Evolutionary conservation across 2,797 vertebrate species (phyloP).

Genomic region (Etheostoma perlongum): DNA sequence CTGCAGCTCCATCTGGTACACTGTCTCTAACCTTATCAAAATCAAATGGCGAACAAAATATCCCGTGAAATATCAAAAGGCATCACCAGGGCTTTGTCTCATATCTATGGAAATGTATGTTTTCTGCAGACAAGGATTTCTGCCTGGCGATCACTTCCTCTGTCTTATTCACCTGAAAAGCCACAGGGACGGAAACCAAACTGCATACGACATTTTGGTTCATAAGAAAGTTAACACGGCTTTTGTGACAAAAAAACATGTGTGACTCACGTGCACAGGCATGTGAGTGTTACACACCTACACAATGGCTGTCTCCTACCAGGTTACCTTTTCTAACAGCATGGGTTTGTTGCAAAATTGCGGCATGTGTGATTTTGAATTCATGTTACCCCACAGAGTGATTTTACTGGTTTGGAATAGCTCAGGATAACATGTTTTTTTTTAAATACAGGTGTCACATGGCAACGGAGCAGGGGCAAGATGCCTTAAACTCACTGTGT

Average conservation of each 20-base stretch:
- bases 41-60: conserved; percentile 66
- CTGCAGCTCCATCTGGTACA: conserved; percentile 56
- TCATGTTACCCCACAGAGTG: background rate
- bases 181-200: conserved; percentile 1
- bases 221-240: background rate
- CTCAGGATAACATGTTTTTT: background rate
- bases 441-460: conserved; percentile 1
- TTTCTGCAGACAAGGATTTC: conserved; percentile 45
- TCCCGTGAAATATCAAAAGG: conserved; percentile 69
- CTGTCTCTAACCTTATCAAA: conserved; percentile 72
- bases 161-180: conserved; percentile 29
- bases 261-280: background rate
- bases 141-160: conserved; percentile 25
- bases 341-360: conserved; percentile 16
- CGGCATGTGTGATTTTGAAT: conserved; percentile 31
- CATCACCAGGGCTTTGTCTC: conserved; percentile 55
- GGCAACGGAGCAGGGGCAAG: background rate
- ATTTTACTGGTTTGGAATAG: background rate
- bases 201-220: background rate
- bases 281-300: background rate
- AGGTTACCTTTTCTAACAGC: conserved; percentile 20
- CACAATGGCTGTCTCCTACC: background rate
- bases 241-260: background rate
- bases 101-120: conserved; percentile 76
- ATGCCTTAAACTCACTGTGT: too few species aligned